Evolutionary conservation across 2,888 invertebrate genomes (phyloP), one percentile per base, ranked within the genome.

Genomic region (Leptothorax acervorum): DNA sequence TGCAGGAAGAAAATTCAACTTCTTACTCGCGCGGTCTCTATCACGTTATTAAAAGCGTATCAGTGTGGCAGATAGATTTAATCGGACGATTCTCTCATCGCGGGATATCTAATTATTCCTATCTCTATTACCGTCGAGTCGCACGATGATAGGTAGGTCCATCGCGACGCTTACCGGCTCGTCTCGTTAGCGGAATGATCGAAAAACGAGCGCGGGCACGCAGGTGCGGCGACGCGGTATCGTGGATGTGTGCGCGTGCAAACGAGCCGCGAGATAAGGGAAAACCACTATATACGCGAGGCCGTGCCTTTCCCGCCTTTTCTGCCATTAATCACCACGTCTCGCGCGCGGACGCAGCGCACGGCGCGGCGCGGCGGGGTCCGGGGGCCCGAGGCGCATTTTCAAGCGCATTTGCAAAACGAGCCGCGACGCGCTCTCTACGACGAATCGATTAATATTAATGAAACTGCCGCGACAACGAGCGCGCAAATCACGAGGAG

Each of bases 401-500:
- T 89, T 84, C 88, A 86, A 65, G 84, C 82, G 55, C 83, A 79
- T 88, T 68, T 87, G 90, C 88, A 83, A 88, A 90, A 90, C 79
- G 74, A 60, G 28, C 60, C 48, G 82, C 85, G 86, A 65, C 23
- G 23, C 23, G 23, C 86, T 85, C 74, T 55, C 42, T 87, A 86
- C 88, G 90, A 85, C 84, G 84, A 85, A 87, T 89, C 86, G 84
- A 90, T 91, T 89, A 91, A 91, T 89, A 90, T 91, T 89, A 91
- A 91, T 91, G 88, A 89, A 83, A 60, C 55, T 18, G 63, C 63
- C 65, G 78, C 55, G 85, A 82, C 84, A 84, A 60, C 66, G 84
- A 84, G 70, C 87, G 85, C 84, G 86, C 85, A 85, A 86, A 87
- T 90, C 89, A 85, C 82, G 48, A 68, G 68, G 65, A 66, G 75